Conservation (phyloP, 2,113 vertebrate genomes). For the Cavia porcellus region DNA sequence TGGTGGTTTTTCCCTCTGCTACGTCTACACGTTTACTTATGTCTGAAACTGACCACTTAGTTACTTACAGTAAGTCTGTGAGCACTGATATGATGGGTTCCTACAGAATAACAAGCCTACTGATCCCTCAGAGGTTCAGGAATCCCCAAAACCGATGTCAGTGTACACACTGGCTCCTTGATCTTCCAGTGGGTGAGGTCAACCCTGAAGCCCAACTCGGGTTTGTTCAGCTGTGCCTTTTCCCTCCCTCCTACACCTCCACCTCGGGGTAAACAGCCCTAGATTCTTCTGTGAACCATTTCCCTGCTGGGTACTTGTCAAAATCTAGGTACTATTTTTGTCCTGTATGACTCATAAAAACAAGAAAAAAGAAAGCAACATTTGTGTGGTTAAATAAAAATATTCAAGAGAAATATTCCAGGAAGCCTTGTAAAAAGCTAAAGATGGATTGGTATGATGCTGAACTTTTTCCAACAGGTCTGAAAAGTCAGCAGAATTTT, state of each 20-base stretch:
- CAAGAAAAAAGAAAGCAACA: neutral
- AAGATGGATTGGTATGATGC: neutral
- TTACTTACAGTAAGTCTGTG: neutral
- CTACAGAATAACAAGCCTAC: neutral
- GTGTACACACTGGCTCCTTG: neutral
- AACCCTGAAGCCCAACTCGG: neutral
- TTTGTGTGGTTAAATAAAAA: neutral
- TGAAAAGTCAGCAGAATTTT: neutral
- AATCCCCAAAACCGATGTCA: neutral
- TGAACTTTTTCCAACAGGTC: constrained; percentile 15
- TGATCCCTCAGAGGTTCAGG: neutral
- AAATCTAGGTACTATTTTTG: neutral
- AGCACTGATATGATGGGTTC: neutral
- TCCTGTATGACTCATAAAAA: constrained; percentile 58
- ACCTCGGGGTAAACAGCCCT: neutral
- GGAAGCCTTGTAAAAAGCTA: constrained; percentile 18
- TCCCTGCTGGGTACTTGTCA: neutral
- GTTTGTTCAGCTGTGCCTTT: neutral
- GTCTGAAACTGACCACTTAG: neutral
- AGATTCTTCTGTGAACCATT: neutral
- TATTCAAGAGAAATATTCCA: neutral
- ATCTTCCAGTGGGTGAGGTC: neutral
- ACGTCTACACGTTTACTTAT: neutral
- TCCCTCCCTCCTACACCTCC: neutral
- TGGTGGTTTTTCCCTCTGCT: neutral